Evolutionary conservation across 2,888 invertebrate species (phyloP).

Genomic region (Hypomecis atomaria): DNA sequence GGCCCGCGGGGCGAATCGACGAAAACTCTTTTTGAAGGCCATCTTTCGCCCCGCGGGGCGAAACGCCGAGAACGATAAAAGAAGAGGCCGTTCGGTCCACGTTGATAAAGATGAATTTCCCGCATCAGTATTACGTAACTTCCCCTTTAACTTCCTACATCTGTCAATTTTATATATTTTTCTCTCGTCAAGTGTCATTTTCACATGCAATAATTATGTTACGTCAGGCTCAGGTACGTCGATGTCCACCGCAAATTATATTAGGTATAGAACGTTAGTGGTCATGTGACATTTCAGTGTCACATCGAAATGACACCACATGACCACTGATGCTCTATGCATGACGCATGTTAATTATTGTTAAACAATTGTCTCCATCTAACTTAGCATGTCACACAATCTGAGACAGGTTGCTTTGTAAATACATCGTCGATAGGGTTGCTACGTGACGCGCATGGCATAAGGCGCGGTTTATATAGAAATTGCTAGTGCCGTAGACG

Average conservation of each 20-base stretch:
- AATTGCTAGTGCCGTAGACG: too few relatives aligned
- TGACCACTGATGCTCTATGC: neutral
- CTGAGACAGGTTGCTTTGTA: slow-evolving; percentile 34
- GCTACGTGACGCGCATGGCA: slow-evolving; percentile 47
- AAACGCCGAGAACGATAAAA: too few relatives aligned
- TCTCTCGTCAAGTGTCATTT: neutral
- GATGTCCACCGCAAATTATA: neutral
- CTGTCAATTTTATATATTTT: neutral
- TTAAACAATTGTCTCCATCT: slow-evolving; percentile 21
- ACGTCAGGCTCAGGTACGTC: neutral
- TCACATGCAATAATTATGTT: neutral
- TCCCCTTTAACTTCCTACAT: neutral
- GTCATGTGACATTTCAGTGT: neutral
- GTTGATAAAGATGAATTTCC: too few relatives aligned
- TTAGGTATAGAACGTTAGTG: neutral
- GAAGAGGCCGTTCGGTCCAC: too few relatives aligned
- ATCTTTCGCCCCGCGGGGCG: too few relatives aligned
- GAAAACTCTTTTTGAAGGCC: too few relatives aligned
- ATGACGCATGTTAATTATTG: slow-evolving; percentile 20
- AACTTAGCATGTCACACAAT: slow-evolving; percentile 27
- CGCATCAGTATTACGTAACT: too few relatives aligned
- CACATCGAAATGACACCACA: neutral
- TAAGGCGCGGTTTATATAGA: neutral
- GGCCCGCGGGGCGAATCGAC: too few relatives aligned
- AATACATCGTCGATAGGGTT: slow-evolving; percentile 41